Base-by-base conservation (phyloP, 2,113 vertebrate genomes). In the Indri indri region DNA sequence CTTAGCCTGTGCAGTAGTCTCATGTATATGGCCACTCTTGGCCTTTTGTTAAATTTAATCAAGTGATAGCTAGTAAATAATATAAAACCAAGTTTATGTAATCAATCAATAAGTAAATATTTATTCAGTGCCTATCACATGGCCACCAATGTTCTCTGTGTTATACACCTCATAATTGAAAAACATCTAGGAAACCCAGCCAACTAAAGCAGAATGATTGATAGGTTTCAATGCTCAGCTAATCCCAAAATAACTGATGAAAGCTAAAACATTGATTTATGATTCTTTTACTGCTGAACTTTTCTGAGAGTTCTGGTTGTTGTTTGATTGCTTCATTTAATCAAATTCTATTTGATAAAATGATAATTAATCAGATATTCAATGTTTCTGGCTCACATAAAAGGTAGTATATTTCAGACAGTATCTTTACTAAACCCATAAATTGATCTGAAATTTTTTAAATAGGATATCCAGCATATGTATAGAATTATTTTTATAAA, bases 331-430 rank as follows among this genome's bases (percentile, higher is more conserved):
- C 83, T 96, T 98, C 90, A 97, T 90, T 97, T 97, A 95, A 98
- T 98, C 95, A 97, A 94, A 97, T 97, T 93, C 88, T 68, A 96
- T 91, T 97, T 98, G 97, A 97, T 87, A 90, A 96, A 88, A 95
- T 76, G 90, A 88, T 96, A 97, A 96, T 88, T 97, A 97, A 96
- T 98, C 95, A 97, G 94, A 93, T 92, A 90, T 40, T 57, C 34
- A 84, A 54, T 74, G 86, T 94, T 95, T 32, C 37, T 91, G 63
- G 54, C 10, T 88, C 45, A 70, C 6, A 59, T 88, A 73, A 96
- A 92, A 74, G 84, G 14, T 2, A 70, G 42, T 40, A 32, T 88
- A 81, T 91, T 90, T 96, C 32, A 93, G 5, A 71, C 52, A 76
- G 17, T 50, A 93, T 37, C 18, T 87, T 89, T 70, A 45, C 7